Evolutionary conservation across 2,113 vertebrate species (phyloP).

Genomic region (Myrmecobius fasciatus): DNA sequence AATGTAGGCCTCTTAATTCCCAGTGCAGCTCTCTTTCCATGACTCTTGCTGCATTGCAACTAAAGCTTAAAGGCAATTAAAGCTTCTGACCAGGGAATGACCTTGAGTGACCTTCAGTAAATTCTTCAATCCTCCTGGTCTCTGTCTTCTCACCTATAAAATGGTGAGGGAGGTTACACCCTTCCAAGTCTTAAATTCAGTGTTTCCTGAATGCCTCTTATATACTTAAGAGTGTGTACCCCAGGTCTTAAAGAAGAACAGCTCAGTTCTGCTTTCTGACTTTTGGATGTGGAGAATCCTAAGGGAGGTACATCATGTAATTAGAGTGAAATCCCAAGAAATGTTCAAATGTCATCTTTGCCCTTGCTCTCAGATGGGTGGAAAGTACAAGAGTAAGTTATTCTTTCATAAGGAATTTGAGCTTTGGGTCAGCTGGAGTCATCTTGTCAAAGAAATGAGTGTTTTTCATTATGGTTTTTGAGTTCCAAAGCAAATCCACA

Average conservation of each 20-base stretch:
- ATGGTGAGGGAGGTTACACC: not conserved
- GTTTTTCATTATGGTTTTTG: not conserved
- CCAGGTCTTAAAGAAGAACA: not conserved
- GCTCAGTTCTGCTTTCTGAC: not conserved
- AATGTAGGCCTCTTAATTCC: not conserved
- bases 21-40: not conserved
- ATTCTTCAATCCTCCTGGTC: not conserved
- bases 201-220: not conserved
- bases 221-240: not conserved
- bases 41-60: not conserved
- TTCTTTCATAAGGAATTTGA: not conserved
- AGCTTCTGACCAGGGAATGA: not conserved
- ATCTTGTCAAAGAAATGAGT: not conserved
- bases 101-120: not conserved
- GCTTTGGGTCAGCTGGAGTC: not conserved
- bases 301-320: not conserved
- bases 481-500: not conserved
- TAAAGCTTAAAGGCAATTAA: not conserved
- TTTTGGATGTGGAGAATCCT: not conserved
- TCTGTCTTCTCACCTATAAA: not conserved
- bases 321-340: not conserved
- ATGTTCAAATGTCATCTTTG: not conserved
- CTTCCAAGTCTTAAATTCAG: not conserved
- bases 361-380: not conserved
- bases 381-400: not conserved